phyloP scores from a whole-genome alignment of 1,140 invertebrate genomes.

The Brachionus angularis region DNA sequence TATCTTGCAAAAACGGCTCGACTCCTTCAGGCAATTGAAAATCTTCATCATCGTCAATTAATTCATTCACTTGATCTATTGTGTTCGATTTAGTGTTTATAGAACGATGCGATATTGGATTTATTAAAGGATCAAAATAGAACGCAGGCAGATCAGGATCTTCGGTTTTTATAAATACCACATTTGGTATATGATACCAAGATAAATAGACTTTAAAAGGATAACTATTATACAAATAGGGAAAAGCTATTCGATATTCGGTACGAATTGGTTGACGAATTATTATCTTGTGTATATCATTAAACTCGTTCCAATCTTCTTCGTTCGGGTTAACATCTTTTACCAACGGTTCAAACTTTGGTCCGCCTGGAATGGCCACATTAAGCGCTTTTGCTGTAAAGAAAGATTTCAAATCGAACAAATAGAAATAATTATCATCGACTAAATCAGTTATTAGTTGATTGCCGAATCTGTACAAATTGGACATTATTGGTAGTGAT shows the following conservation, averaged over 20 bases:
- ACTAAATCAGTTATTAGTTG: constrained; percentile 96
- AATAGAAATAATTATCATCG: constrained; percentile 97
- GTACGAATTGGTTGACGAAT: constrained; percentile 96
- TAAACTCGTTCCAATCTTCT: constrained; percentile 99
- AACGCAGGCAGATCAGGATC: constrained; percentile 99
- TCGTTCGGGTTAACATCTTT: constrained; percentile 94
- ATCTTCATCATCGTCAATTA: constrained; percentile 70
- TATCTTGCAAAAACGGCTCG: constrained; percentile 85
- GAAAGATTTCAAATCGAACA: constrained; percentile 98
- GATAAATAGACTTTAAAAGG: constrained; percentile 76
- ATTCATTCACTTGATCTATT: not conserved
- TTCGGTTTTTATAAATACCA: constrained; percentile 99
- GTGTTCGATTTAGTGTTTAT: constrained; percentile 65
- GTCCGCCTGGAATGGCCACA: constrained; percentile 99
- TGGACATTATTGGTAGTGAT: constrained; percentile 90
- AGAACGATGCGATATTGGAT: constrained; percentile 93
- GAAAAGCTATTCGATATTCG: constrained; percentile 98
- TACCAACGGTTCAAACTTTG: constrained; percentile 97
- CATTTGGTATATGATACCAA: constrained; percentile 97
- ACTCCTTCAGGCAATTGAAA: constrained; percentile 84
- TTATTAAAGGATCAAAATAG: constrained; percentile 98
- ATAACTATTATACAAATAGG: constrained; percentile 97
- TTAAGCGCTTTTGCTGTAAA: constrained; percentile 99
- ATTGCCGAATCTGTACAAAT: constrained; percentile 91
- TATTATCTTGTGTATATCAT: constrained; percentile 99